phyloP scores from a whole-genome alignment of 2,797 vertebrate species.

The Enteromius thamalakanensis region DNA sequence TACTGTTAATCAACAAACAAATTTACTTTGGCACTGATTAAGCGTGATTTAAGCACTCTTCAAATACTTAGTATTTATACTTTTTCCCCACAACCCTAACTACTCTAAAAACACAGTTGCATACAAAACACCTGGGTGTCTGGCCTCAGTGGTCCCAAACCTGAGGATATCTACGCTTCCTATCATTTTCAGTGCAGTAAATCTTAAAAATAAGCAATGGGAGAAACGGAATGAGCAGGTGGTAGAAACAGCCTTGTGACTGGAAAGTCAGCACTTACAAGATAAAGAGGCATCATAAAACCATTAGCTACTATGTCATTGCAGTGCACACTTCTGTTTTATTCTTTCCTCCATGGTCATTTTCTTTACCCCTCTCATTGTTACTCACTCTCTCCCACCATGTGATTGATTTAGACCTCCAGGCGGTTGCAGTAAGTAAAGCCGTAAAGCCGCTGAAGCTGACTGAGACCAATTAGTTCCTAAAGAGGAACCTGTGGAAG shows the following conservation, averaged over 20 bases:
- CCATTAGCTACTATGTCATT: constrained; percentile 42
- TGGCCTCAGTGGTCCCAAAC: constrained; percentile 14
- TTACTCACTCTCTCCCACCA: constrained; percentile 30
- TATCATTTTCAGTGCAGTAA: constrained; percentile 13
- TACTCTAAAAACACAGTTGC: neutral
- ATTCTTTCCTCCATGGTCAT: constrained; percentile 20
- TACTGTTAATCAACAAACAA: neutral
- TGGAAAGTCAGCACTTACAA: constrained; percentile 33
- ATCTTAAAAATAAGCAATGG: constrained; percentile 12
- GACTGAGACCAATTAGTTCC: constrained; percentile 34
- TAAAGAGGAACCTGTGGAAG: constrained; percentile 30
- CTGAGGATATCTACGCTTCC: neutral
- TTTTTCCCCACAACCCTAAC: neutral
- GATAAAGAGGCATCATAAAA: constrained; percentile 22
- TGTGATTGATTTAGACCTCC: neutral
- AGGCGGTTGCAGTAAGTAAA: neutral
- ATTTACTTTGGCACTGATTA: neutral
- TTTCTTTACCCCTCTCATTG: constrained; percentile 22
- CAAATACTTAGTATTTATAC: neutral
- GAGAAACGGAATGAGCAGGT: constrained; percentile 36
- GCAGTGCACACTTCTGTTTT: constrained; percentile 23
- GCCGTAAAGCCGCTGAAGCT: neutral
- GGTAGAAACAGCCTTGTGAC: constrained; percentile 14
- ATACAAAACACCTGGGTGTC: constrained; percentile 28
- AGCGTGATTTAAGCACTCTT: neutral